These are phyloP conservation scores for Holothuria scabra DNA, from an alignment of 53 echinoderm and acorn worm species.

Conservation along the genomic window DNA sequence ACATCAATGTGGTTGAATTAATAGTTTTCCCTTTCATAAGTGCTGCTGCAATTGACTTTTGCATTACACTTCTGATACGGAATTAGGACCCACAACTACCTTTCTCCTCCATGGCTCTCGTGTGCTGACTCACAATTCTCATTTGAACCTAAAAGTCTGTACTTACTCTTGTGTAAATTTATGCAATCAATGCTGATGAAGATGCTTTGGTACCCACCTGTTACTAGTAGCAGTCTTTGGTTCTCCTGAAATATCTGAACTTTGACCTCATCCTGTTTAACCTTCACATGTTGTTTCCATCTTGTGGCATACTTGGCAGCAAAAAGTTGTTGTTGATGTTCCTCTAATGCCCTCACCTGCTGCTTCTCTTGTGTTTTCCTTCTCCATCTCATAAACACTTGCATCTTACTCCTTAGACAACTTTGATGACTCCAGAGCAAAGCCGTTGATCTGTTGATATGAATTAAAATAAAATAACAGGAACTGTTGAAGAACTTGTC, in stretches of 20 bases:
- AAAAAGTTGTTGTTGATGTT: slow-evolving; percentile 20
- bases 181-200: not conserved
- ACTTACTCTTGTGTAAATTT: too few relatives aligned
- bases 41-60: too few relatives aligned
- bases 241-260: not conserved
- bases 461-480: not conserved
- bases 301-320: slow-evolving; percentile 34
- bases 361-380: slow-evolving; percentile 47
- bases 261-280: slow-evolving; percentile 50
- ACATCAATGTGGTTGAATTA: too few relatives aligned
- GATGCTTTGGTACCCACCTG: not conserved
- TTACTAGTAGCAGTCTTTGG: not conserved
- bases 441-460: too few relatives aligned
- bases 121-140: too few relatives aligned
- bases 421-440: slow-evolving; percentile 13
- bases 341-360: slow-evolving; percentile 37
- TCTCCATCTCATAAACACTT: slow-evolving; percentile 45
- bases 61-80: too few relatives aligned
- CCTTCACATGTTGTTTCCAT: slow-evolving; percentile 39
- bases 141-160: too few relatives aligned
- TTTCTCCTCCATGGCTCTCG: too few relatives aligned
- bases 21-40: too few relatives aligned
- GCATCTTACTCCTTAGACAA: slow-evolving; percentile 25
- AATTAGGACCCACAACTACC: too few relatives aligned
- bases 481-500: too few relatives aligned